Conservation (phyloP, 2,797 vertebrate genomes). For the Lithobates pipiens region DNA sequence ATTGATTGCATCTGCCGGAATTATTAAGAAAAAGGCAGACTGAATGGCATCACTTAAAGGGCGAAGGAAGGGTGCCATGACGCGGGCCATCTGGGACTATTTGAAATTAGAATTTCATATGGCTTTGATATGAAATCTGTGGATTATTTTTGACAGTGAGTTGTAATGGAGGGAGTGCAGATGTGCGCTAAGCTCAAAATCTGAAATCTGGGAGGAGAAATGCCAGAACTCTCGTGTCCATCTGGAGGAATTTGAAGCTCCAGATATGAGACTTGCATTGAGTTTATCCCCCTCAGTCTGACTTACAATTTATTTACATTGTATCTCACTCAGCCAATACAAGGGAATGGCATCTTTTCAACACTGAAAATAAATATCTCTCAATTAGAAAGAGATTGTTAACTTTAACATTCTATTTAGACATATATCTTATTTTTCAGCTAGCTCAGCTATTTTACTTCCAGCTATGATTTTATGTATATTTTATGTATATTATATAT, state of each 20-base stretch:
- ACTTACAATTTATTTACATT: neutral
- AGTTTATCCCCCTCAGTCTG: neutral
- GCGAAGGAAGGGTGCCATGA: constrained; percentile 7
- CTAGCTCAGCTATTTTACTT: too few species aligned
- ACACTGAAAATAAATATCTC: too few species aligned
- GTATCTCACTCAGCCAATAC: neutral
- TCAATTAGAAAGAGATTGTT: too few species aligned
- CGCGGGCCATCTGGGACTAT: constrained; percentile 7
- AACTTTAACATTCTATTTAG: too few species aligned
- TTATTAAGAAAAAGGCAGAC: constrained; percentile 14
- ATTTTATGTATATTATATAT: too few species aligned
- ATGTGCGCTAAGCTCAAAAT: neutral
- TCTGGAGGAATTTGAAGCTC: neutral
- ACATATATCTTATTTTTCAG: too few species aligned
- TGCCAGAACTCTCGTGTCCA: neutral
- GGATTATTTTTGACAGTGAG: constrained; percentile 27
- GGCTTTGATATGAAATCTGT: constrained; percentile 11
- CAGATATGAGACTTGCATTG: neutral
- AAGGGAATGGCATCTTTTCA: neutral
- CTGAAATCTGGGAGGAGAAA: neutral
- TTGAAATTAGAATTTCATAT: constrained; percentile 35
- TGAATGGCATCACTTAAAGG: constrained; percentile 33
- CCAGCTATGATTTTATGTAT: too few species aligned
- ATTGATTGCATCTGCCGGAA: constrained; percentile 46
- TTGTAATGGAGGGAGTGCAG: neutral